Evolutionary conservation across 2,113 vertebrate species (phyloP), one percentile per base, ranked within the genome.

Genomic region (Uropsilus gracilis): DNA sequence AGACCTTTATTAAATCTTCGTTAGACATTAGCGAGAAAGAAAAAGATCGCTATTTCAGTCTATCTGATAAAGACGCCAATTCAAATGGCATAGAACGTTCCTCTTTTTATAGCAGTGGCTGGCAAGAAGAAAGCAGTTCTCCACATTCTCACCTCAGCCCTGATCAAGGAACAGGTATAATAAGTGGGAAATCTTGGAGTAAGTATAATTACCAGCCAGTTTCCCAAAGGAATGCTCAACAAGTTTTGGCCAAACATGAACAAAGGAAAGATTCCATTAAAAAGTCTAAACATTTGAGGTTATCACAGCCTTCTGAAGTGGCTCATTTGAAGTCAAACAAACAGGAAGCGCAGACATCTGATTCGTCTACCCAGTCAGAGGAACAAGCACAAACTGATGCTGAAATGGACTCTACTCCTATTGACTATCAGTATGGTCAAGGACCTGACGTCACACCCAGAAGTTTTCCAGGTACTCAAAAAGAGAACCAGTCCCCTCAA

Each of bases 1-100:
- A 99, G 96, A 99, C 99, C 37, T 99, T 99, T 96, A 99, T 99
- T 37, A 99, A 99, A 96, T 99, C 99, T 0, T 99, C 99, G 0
- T 97, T 99, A 97, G 99, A 99, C 95, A 99, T 99, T n/a, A 98
- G 97, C 0, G 98, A 99, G 96, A 99, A 99, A 95, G 99, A 99
- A 2, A 99, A 98, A 53, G 99, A 99, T 75, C 99, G 98, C 50
- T 99, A 99, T 96, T 98, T 99, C 95, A 99, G 98, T 95, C 97
- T 99, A 80, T 99, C 99, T 0, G 98, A 98, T 97, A 98, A 98
- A 12, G 98, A 98, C 8, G 95, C 98, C 9, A 98, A 90, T 96
- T 99, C 98, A 71, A 97, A 96, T 0, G 97, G 98, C 16, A 7
- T 97, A 30, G 82, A 98, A 28, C 95, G 34, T 3, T 86, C 98